Base-by-base conservation (phyloP, 2,113 vertebrate species). In the Cygnus buccinator region DNA sequence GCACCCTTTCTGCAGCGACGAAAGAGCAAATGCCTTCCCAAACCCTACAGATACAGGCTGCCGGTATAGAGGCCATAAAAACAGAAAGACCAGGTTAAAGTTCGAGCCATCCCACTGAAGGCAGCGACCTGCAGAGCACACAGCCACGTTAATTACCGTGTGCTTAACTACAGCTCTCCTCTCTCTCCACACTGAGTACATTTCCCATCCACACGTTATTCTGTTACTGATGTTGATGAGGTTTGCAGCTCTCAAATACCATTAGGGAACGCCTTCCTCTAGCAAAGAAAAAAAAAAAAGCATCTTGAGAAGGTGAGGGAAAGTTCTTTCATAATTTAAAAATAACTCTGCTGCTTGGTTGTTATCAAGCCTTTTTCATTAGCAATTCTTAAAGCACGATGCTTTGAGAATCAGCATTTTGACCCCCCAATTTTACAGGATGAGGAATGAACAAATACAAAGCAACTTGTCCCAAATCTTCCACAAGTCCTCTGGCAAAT, bases 181-280 rank as follows among this genome's bases (percentile, higher is more conserved):
- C 73, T 28, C 46, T 29, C 75, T 57, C 37, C 44, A 75, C 23
- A 18, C 43, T 8, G 7, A 44, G 37, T 28, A 65, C 41, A 33
- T n/a, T 54, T 63, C n/a, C 50, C 54, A 75, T 55, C 58, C 66
- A 46, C 65, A 66, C 62, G 19, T 9, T 39, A 52, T 46, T 57
- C 72, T 80, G 43, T 50, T 76, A 76, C 10, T 84, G 84, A 90
- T 75, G 87, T 31, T 79, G 54, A 91, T 61, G 65, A 90, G 39
- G 74, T 80, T 29, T 94, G 91, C 52, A 68, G 78, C 73, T 93
- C 96, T 93, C 80, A 73, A 80, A 87, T 70, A 31, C 87, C 33
- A 83, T 68, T 58, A 90, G 65, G 20, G 35, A 80, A 96, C 90
- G 57, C 35, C 48, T 88, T 76, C 23, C n/a, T 68, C 79, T 10